A percentile compares a stretch with the other conserved stretches of the same genome.
These are phyloP conservation scores for Steinernema feltiae DNA, from an alignment of 1,140 invertebrate species.

Conservation along the genomic window DNA sequence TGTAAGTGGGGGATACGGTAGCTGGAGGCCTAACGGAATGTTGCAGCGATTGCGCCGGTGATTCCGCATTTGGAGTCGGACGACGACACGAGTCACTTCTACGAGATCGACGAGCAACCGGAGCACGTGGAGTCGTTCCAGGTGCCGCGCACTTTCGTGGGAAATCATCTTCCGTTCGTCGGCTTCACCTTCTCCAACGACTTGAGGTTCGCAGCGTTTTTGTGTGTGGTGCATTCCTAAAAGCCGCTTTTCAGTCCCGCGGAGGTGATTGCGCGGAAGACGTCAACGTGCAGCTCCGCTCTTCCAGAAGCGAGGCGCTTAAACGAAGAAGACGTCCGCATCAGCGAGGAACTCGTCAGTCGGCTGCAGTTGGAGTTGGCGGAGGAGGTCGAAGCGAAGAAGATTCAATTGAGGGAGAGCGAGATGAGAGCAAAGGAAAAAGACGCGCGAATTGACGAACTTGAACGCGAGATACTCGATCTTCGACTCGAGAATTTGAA, in stretches of 20 bases:
- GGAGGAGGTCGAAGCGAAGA: not conserved
- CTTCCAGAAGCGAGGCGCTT: not conserved
- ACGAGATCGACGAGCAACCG: conserved; percentile 89
- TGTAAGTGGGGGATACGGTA: conserved; percentile 61
- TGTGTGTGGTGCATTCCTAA: conserved; percentile 8
- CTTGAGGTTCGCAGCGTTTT: conserved; percentile 25
- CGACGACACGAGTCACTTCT: conserved; percentile 96
- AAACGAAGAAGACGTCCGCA: not conserved
- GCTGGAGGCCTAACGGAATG: not conserved
- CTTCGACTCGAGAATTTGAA: not conserved
- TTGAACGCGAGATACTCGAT: not conserved
- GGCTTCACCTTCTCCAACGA: conserved; percentile 86
- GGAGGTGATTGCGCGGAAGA: not conserved
- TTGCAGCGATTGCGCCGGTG: conserved; percentile 77
- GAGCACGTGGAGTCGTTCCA: conserved; percentile 86
- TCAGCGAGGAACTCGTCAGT: not conserved
- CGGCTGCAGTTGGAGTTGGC: not conserved
- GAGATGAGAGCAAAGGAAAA: not conserved
- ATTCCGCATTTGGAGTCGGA: conserved; percentile 88
- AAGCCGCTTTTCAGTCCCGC: not conserved
- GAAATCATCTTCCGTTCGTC: conserved; percentile 94
- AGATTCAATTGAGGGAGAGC: not conserved
- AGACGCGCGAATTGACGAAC: not conserved
- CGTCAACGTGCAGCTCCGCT: not conserved
- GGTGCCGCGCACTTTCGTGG: conserved; percentile 88